Conservation (phyloP, 30 jellyfish, hydroid and myxozoan genomes). For the Aurelia aurita complex sp. Pacific region DNA sequence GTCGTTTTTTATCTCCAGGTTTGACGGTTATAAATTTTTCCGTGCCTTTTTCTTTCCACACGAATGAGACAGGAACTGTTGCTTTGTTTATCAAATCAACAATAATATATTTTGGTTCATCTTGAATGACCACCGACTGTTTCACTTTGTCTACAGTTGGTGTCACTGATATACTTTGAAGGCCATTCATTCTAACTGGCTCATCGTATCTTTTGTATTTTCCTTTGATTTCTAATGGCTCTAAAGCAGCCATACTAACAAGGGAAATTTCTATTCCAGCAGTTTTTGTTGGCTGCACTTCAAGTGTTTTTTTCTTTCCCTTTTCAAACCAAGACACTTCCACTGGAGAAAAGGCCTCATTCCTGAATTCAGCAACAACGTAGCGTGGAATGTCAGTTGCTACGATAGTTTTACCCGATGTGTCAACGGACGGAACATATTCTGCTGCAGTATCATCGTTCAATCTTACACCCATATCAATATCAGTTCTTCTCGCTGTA, state of each 20-base stretch:
- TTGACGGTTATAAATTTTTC: neutral
- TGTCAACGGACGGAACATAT: constrained; percentile 20
- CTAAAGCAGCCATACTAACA: constrained; percentile 19
- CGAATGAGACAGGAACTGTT: neutral
- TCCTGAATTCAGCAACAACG: constrained; percentile 39
- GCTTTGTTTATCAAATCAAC: neutral
- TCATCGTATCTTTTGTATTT: constrained; percentile 6
- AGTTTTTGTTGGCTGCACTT: constrained; percentile 6
- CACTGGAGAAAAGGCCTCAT: constrained; percentile 37
- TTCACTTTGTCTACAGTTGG: constrained; percentile 5
- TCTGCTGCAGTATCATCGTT: constrained; percentile 22
- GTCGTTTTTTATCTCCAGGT: neutral
- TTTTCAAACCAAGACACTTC: constrained; percentile 46
- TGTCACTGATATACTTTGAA: neutral
- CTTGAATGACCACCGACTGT: neutral
- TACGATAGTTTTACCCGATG: neutral
- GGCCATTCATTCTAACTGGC: constrained; percentile 17
- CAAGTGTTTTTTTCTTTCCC: constrained; percentile 1
- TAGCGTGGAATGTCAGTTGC: constrained; percentile 38
- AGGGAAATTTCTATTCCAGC: neutral
- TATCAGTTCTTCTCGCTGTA: constrained; percentile 30
- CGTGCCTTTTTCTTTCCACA: neutral
- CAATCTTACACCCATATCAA: constrained; percentile 9
- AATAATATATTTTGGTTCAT: neutral
- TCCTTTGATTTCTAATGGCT: constrained; percentile 9